Percentiles rank a stretch among this genome's conserved stretches.
Evolutionary conservation across 2,888 invertebrate genomes (phyloP).

Genomic region (Scaptomyza flava): DNA sequence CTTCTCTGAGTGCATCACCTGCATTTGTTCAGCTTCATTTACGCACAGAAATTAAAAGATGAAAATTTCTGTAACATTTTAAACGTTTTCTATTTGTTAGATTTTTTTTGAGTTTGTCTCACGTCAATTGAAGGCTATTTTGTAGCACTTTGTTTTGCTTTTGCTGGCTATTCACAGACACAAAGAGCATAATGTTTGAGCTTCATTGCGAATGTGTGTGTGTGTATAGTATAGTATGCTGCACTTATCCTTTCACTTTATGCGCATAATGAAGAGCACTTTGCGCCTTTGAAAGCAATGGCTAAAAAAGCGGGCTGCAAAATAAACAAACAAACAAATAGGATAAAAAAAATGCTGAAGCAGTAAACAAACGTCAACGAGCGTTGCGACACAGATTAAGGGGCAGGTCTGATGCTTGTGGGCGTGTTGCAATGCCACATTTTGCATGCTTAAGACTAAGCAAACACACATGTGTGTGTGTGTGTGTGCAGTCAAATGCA

Average conservation of each 20-base stretch:
- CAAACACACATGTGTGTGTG: not conserved
- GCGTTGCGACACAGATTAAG: constrained; percentile 33
- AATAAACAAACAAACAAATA: constrained; percentile 50
- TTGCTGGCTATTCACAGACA: constrained; percentile 47
- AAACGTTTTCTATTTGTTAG: not conserved
- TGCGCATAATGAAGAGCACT: constrained; percentile 82
- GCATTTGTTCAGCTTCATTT: constrained; percentile 19
- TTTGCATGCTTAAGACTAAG: constrained; percentile 61
- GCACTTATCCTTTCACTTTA: constrained; percentile 81
- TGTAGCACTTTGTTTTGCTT: constrained; percentile 16
- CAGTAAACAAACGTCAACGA: constrained; percentile 37
- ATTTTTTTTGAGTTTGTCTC: not conserved
- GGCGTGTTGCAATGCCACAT: constrained; percentile 35
- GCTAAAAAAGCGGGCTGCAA: constrained; percentile 56
- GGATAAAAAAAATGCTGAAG: constrained; percentile 31
- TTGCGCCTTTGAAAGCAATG: constrained; percentile 76
- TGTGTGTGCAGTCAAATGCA: constrained; percentile 6
- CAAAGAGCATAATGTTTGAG: constrained; percentile 53
- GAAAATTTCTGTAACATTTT: constrained; percentile 32
- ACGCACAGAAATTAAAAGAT: constrained; percentile 39
- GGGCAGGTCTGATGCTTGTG: constrained; percentile 21
- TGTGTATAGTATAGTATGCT: constrained; percentile 43
- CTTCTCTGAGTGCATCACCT: not conserved
- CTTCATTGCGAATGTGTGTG: constrained; percentile 16
- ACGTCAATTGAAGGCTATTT: constrained; percentile 64